Conservation (phyloP, 2,888 invertebrate species). For the Cenopis cana region DNA sequence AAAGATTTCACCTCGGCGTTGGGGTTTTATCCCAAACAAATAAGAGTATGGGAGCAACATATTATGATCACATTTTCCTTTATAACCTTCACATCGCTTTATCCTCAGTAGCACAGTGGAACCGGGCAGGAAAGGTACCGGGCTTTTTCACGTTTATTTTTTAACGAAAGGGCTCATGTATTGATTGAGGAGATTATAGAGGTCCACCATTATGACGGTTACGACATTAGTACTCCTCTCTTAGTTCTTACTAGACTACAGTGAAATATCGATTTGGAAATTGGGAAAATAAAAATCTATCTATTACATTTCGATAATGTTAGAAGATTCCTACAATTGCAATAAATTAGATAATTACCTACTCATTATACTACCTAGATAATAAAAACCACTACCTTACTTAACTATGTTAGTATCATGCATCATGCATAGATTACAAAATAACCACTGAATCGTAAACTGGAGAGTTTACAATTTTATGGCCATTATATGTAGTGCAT, state of each 20-base stretch:
- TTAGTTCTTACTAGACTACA: slow-evolving; percentile 44
- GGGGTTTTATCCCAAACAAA: slow-evolving; percentile 66
- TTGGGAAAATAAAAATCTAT: neutral
- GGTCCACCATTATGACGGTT: slow-evolving; percentile 60
- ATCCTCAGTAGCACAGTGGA: slow-evolving; percentile 54
- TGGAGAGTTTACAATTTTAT: no score
- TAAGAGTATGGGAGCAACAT: slow-evolving; percentile 71
- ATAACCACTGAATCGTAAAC: no score
- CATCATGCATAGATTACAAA: no score
- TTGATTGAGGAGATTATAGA: slow-evolving; percentile 61
- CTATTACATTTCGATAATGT: no score
- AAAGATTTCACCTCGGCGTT: slow-evolving; percentile 42
- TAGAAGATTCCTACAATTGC: no score
- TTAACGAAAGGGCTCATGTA: slow-evolving; percentile 62
- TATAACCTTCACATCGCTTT: slow-evolving; percentile 69
- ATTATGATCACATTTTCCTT: slow-evolving; percentile 77
- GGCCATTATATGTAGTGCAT: no score
- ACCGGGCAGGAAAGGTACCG: slow-evolving; percentile 55
- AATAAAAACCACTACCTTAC: no score
- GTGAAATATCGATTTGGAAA: slow-evolving; percentile 1
- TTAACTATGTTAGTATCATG: no score
- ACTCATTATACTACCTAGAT: no score
- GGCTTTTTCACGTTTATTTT: slow-evolving; percentile 66
- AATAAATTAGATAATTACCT: no score
- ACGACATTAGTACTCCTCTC: slow-evolving; percentile 58